These are phyloP conservation scores for Mastacembelus armatus DNA, from an alignment of 2,797 vertebrate species.

Conservation along the genomic window DNA sequence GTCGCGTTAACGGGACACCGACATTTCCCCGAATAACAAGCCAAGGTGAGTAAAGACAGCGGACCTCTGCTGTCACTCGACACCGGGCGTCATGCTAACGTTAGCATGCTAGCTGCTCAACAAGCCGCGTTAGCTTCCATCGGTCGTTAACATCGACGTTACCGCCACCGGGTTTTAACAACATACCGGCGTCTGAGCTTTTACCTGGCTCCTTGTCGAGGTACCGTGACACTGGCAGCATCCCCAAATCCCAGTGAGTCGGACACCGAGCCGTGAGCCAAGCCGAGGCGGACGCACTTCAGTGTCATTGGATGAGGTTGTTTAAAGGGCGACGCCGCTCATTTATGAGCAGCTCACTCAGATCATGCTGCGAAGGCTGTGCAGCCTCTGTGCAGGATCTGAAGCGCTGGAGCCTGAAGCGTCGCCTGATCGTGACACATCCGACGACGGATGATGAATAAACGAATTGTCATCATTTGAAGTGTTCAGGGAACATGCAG, in stretches of 20 bases:
- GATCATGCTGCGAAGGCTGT: not conserved
- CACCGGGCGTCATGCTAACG: constrained; percentile 51
- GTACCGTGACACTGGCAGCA: constrained; percentile 45
- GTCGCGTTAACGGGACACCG: too few relatives aligned
- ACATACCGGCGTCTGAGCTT: not conserved
- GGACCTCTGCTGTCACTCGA: constrained; percentile 50
- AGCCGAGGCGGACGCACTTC: not conserved
- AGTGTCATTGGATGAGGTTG: constrained; percentile 31
- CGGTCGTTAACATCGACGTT: not conserved
- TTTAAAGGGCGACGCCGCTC: constrained; percentile 65
- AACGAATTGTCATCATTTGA: not conserved
- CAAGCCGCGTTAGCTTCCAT: not conserved
- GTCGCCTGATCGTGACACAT: not conserved
- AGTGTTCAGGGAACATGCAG: not conserved
- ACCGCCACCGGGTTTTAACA: not conserved
- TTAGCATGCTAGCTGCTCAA: too few relatives aligned
- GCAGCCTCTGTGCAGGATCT: constrained; percentile 5
- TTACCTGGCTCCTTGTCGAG: constrained; percentile 59
- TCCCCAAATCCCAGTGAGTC: constrained; percentile 29
- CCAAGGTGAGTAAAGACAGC: not conserved
- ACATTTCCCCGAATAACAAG: too few relatives aligned
- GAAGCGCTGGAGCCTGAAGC: not conserved
- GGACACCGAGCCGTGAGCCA: constrained; percentile 2
- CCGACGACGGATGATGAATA: not conserved
- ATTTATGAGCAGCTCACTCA: not conserved